Evolutionary conservation across 23 tunicate species (phyloP).

Genomic region (Ciona savignyi): DNA sequence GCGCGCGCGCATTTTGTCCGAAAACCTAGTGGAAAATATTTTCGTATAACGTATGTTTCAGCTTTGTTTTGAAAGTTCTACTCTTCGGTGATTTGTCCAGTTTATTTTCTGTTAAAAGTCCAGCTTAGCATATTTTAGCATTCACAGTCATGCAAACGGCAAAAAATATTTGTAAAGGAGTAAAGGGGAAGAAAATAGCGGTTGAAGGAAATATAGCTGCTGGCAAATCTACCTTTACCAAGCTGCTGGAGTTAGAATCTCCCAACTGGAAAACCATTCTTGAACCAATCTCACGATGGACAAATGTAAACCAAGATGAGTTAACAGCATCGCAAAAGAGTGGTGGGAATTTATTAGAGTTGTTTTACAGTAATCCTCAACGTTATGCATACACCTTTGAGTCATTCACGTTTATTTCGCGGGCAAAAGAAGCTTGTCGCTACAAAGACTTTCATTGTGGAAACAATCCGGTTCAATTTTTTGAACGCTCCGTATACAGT

Average conservation of each 20-base stretch:
- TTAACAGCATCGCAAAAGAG: slow-evolving; percentile 40
- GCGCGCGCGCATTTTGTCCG: too few species aligned
- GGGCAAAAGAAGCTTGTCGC: slow-evolving; percentile 39
- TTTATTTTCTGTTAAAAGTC: too few species aligned
- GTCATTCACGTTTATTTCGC: slow-evolving; percentile 65
- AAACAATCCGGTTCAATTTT: slow-evolving; percentile 58
- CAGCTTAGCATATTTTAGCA: too few species aligned
- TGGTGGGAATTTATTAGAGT: slow-evolving; percentile 54
- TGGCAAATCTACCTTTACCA: background rate
- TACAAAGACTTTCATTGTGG: slow-evolving; percentile 7
- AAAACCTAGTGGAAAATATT: too few species aligned
- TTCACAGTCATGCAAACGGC: background rate
- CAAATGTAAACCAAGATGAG: background rate
- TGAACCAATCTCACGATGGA: background rate
- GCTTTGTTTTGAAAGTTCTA: too few species aligned
- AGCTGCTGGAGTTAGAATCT: background rate
- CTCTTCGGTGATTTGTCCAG: too few species aligned
- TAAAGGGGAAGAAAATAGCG: background rate
- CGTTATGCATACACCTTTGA: slow-evolving; percentile 85
- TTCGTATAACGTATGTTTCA: too few species aligned
- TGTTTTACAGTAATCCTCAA: slow-evolving; percentile 52
- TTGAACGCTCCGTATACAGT: slow-evolving; percentile 83
- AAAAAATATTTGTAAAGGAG: background rate
- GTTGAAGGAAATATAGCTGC: background rate
- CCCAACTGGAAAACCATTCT: background rate